Percentiles rank a stretch among this genome's conserved stretches.
Conservation (phyloP, 2,113 vertebrate species). For the Vidua macroura region DNA sequence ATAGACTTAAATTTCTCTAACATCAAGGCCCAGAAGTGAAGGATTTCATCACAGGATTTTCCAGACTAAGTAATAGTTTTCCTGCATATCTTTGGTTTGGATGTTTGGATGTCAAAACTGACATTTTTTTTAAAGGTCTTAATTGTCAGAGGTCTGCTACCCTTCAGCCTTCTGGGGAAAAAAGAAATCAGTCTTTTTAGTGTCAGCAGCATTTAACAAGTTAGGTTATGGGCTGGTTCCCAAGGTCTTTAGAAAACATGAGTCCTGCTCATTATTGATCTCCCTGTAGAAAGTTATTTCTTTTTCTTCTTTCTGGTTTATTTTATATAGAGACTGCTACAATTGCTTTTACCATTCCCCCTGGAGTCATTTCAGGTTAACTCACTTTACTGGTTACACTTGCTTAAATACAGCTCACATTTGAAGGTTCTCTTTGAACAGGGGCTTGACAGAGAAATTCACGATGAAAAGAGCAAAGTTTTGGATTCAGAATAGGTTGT, state of each 20-base stretch:
- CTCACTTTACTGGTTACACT: background rate
- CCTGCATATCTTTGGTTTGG: background rate
- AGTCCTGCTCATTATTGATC: slow-evolving; percentile 1
- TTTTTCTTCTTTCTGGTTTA: background rate
- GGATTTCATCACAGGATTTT: background rate
- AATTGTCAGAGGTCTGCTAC: background rate
- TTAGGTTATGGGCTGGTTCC: background rate
- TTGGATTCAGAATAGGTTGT: background rate
- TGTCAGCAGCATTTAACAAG: slow-evolving; percentile 13
- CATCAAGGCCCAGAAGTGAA: background rate
- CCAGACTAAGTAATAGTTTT: background rate
- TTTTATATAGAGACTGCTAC: slow-evolving; percentile 10
- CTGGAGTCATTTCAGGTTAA: slow-evolving; percentile 18
- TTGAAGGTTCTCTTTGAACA: background rate
- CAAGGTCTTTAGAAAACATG: background rate
- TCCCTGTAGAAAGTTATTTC: slow-evolving; percentile 12
- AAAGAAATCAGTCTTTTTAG: background rate
- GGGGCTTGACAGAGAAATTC: background rate
- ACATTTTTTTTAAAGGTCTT: background rate
- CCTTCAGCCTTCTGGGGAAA: background rate
- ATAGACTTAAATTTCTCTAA: background rate
- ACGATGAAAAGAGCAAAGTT: background rate
- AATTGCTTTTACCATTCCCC: slow-evolving; percentile 28
- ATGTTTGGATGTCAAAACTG: slow-evolving; percentile 19
- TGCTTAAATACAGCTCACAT: background rate